Evolutionary conservation across 35 echinoderm and acorn worm species (phyloP), one percentile per base, ranked within the genome.

Genomic region (Hemicentrotus pulcherrimus): DNA sequence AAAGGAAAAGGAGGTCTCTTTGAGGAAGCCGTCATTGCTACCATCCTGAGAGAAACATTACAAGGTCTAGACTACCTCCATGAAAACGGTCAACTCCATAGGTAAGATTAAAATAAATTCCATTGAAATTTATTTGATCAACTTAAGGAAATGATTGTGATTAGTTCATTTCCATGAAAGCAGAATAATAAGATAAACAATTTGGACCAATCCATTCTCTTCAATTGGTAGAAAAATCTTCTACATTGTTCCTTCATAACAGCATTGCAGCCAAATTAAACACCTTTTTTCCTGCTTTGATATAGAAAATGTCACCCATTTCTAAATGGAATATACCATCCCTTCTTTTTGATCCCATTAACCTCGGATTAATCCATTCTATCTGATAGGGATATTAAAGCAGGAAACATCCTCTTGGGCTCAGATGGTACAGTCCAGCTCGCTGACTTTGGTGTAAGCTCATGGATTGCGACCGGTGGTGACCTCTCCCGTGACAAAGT

Each of bases 41-140:
- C 98, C 12, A 95, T 99, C 16, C 94, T 99, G 60, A 97, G 91
- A 65, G 98, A 99, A 91, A 97, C 97, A 11, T 46, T 99, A 31
- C 95, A 96, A 94, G 98, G 98, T 31, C 94, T 99, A 6, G 96
- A 99, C 48, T 99, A 99, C 78, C 95, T 99, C 35, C 98, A 99
- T 96, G 95, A 98, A 86, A 95, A 98, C 91, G 98, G 98, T 65
- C 98, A 99, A 91, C 98, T 99, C 94, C 98, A 99, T 94, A 97
- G 98, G 98, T 99, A 86, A 92, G 95, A 9, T 24, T 70, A 31
- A 10, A 7, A 19, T 0, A 22, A 10, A 55, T 55, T 55, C 50
- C 50, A 55, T 15, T 0, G 50, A 28, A 9, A 15, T 15, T 55
- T 55, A 6, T 12, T 55, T 55, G 50, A 10, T 13, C 50, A 10